phyloP scores from a whole-genome alignment of 2,113 vertebrate genomes.

The Toxostoma redivivum region DNA sequence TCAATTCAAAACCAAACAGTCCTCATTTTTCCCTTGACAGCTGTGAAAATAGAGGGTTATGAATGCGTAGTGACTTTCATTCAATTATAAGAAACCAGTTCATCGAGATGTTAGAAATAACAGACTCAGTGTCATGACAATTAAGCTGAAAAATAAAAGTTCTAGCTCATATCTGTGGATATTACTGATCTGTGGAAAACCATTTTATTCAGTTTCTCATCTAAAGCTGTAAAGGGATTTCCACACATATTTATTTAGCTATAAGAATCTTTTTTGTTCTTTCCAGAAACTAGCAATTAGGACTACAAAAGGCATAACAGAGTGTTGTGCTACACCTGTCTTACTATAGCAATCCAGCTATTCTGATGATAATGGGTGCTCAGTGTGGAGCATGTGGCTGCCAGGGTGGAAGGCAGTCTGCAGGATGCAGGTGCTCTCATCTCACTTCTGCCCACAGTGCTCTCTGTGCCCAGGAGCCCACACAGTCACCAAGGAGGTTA shows the following conservation, averaged over 20 bases:
- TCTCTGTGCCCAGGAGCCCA: not conserved
- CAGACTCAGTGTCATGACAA: not conserved
- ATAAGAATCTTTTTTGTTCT: not conserved
- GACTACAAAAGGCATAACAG: not conserved
- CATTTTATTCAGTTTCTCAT: not conserved
- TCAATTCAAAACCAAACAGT: not conserved
- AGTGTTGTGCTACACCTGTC: not conserved
- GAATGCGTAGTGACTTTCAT: not conserved
- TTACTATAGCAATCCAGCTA: not conserved
- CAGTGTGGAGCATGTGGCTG: not conserved
- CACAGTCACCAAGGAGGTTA: not conserved
- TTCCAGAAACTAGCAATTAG: not conserved
- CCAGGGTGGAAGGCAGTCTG: not conserved
- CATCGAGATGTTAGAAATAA: not conserved
- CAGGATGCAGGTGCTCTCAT: constrained; percentile 23
- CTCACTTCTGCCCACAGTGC: not conserved
- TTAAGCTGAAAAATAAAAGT: not conserved
- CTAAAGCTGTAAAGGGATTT: constrained; percentile 4
- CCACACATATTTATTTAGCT: not conserved
- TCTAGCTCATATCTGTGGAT: not conserved
- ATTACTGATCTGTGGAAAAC: not conserved
- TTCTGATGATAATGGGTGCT: not conserved
- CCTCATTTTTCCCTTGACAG: not conserved
- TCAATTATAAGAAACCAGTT: not conserved
- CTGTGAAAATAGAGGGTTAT: not conserved